Conservation (phyloP, 2,113 vertebrate genomes). For the Pipa parva region DNA sequence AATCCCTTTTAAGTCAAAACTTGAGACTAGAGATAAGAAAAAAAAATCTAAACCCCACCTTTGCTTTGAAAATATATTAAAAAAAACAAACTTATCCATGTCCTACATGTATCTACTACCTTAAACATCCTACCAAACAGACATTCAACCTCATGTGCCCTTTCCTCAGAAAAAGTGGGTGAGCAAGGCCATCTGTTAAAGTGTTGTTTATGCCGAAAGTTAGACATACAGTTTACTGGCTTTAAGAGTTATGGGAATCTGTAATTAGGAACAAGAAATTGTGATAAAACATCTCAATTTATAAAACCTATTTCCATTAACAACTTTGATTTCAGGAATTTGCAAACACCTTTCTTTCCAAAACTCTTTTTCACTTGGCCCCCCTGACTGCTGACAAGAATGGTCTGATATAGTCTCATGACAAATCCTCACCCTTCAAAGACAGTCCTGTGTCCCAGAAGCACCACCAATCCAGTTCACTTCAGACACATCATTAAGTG, state of each 20-base stretch:
- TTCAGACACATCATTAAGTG: background rate
- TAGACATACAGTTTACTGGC: background rate
- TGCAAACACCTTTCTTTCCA: background rate
- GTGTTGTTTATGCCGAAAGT: no score
- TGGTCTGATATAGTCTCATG: background rate
- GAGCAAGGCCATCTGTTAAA: no score
- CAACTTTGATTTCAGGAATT: background rate
- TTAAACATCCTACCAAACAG: no score
- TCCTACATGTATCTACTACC: no score
- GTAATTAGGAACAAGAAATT: conserved; percentile 3
- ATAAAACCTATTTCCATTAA: conserved; percentile 17
- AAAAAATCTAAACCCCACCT: background rate
- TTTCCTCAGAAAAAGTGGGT: no score
- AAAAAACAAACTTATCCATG: no score
- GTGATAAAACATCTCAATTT: conserved; percentile 9
- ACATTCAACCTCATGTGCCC: no score
- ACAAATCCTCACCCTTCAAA: background rate
- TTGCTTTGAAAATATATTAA: background rate
- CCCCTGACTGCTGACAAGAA: background rate
- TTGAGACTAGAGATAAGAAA: background rate
- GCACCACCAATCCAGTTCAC: background rate
- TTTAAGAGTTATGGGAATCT: background rate
- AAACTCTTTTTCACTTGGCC: background rate
- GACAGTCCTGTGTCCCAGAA: background rate
- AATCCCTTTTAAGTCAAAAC: conserved; percentile 26